phyloP scores from a whole-genome alignment of 92 coral and sea anemone species.

The Umimayanthus kanabou region DNA sequence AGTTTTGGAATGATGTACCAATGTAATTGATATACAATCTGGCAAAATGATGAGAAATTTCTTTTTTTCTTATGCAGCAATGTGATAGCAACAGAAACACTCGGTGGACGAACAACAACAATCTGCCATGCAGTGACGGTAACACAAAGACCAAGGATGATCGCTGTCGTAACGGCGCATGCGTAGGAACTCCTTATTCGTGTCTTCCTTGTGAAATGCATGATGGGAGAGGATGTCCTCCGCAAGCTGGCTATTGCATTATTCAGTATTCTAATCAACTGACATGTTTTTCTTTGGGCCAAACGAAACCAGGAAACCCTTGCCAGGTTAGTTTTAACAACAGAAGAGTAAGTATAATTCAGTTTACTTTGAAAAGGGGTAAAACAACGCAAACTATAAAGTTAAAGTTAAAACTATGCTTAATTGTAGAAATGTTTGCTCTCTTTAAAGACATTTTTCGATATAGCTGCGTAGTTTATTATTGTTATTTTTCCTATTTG shows the following conservation, averaged over 20 bases:
- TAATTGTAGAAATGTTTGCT: too few relatives aligned
- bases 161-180: constrained; percentile 76
- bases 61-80: constrained; percentile 53
- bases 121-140: constrained; percentile 79
- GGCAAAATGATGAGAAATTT: too few relatives aligned
- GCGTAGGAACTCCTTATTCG: constrained; percentile 80
- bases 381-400: too few relatives aligned
- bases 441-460: too few relatives aligned
- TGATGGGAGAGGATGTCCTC: constrained; percentile 82
- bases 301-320: constrained; percentile 82
- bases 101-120: constrained; percentile 84
- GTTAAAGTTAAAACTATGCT: too few relatives aligned
- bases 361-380: too few relatives aligned
- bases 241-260: constrained; percentile 68
- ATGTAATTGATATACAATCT: too few relatives aligned
- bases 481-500: too few relatives aligned
- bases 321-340: constrained; percentile 67
- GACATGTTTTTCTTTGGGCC: constrained; percentile 69
- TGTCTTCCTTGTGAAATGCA: constrained; percentile 86
- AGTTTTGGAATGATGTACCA: too few relatives aligned
- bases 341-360: too few relatives aligned
- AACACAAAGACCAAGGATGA: constrained; percentile 78
- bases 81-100: constrained; percentile 83
- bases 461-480: too few relatives aligned
- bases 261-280: constrained; percentile 59